phyloP scores from a whole-genome alignment of 2,888 invertebrate genomes.

The Himalopsyche kuldschensis region DNA sequence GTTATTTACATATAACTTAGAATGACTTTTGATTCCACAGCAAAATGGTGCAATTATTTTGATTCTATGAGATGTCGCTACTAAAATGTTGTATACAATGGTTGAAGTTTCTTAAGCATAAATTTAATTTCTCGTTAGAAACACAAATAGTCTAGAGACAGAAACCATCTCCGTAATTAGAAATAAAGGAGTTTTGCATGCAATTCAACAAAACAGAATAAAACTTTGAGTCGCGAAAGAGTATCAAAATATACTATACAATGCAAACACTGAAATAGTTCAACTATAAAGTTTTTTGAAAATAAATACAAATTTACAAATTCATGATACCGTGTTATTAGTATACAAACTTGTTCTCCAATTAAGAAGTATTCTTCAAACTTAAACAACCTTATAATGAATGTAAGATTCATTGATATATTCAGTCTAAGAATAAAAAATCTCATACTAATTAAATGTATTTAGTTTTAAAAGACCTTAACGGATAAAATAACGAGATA shows the following conservation, averaged over 20 bases:
- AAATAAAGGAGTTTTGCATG: not conserved
- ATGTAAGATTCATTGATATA: too few species aligned
- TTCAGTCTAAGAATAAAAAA: too few species aligned
- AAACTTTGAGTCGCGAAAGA: not conserved
- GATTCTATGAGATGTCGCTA: not conserved
- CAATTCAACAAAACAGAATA: not conserved
- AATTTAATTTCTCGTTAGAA: constrained; percentile 4
- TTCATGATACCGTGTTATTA: not conserved
- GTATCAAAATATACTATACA: not conserved
- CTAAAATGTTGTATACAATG: not conserved
- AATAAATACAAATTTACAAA: not conserved
- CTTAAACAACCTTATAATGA: too few species aligned
- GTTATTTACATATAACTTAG: too few species aligned
- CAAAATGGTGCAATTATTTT: not conserved
- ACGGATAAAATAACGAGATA: too few species aligned
- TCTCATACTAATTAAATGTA: too few species aligned
- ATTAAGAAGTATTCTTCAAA: too few species aligned
- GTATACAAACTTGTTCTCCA: not conserved
- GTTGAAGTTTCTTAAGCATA: not conserved
- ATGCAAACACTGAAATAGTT: not conserved
- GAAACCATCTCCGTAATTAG: not conserved
- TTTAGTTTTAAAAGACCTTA: too few species aligned
- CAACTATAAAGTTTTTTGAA: not conserved
- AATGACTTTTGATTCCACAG: too few species aligned
- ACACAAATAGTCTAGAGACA: constrained; percentile 5